phyloP scores from a whole-genome alignment of 2,797 vertebrate genomes.

The Lagorchestes hirsutus region DNA sequence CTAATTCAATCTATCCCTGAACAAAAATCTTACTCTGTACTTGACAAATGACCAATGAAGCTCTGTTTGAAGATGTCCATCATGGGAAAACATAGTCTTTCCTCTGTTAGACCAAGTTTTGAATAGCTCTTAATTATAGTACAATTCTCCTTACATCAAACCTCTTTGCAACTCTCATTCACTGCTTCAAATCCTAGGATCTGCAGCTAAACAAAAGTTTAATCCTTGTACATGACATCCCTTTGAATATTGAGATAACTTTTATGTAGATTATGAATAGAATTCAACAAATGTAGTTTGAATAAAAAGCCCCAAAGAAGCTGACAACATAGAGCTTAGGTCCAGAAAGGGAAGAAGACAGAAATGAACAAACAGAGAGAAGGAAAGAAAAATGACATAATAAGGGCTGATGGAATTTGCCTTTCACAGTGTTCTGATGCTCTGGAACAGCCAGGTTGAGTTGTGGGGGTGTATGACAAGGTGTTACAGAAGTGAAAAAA shows the following conservation, averaged over 20 bases:
- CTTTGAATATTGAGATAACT: neutral
- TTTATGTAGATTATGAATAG: neutral
- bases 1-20: neutral
- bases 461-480: slow-evolving; percentile 3
- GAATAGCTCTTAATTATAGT: neutral
- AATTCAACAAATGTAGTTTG: neutral
- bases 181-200: neutral
- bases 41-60: neutral
- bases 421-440: neutral
- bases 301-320: neutral
- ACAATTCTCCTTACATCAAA: neutral
- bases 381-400: neutral
- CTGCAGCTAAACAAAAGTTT: neutral
- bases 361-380: neutral
- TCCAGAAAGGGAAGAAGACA: neutral
- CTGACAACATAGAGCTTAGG: neutral
- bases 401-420: neutral
- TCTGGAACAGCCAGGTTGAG: neutral
- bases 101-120: neutral
- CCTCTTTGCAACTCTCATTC: neutral
- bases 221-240: neutral
- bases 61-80: neutral
- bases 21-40: neutral
- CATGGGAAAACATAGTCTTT: neutral
- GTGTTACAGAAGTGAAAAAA: neutral